These are phyloP conservation scores for Drosophila hamatofila DNA, from an alignment of 2,888 invertebrate genomes.

Conservation along the genomic window DNA sequence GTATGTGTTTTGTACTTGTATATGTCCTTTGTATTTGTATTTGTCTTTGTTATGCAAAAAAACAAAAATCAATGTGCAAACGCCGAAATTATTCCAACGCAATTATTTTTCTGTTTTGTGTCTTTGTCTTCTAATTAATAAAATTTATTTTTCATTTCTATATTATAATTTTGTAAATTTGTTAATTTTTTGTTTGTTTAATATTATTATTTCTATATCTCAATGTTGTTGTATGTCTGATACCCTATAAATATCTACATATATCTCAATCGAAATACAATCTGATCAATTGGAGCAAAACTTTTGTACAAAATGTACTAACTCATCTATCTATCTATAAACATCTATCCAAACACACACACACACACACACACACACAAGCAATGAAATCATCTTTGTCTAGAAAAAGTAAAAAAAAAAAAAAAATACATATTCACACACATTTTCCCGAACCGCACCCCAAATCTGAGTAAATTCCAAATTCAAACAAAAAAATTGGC, in stretches of 20 bases:
- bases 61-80: conserved; percentile 50
- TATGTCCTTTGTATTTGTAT: conserved; percentile 44
- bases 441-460: conserved; percentile 18
- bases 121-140: conserved; percentile 62
- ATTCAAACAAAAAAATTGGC: conserved; percentile 34
- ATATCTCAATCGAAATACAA: neutral
- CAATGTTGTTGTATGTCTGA: conserved; percentile 63
- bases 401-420: neutral
- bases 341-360: neutral
- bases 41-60: conserved; percentile 49
- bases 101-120: conserved; percentile 52
- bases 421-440: conserved; percentile 8
- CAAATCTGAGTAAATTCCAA: conserved; percentile 45
- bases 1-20: conserved; percentile 60
- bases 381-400: conserved; percentile 39
- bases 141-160: conserved; percentile 24
- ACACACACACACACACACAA: conserved; percentile 22
- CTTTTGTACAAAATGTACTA: conserved; percentile 43
- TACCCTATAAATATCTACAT: conserved; percentile 1
- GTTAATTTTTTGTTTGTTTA: conserved; percentile 46
- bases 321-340: conserved; percentile 17
- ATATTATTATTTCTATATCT: conserved; percentile 59
- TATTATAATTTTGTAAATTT: conserved; percentile 49
- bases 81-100: conserved; percentile 33
- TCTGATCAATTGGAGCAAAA: conserved; percentile 15